Base-by-base conservation (phyloP, 2,797 vertebrate species). In the Phataginus tricuspis region DNA sequence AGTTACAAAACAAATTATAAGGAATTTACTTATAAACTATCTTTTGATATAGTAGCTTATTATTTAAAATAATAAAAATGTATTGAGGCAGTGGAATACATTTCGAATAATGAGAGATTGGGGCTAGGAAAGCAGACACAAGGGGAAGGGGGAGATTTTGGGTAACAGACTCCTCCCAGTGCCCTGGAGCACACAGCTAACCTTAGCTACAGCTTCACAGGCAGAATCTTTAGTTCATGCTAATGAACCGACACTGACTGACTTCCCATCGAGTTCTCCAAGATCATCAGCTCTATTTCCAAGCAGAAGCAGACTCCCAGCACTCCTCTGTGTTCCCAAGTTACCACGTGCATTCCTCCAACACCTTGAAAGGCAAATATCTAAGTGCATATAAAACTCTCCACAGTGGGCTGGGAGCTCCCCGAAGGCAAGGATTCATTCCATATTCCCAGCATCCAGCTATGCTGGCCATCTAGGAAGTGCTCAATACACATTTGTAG, bases 21-120 rank as follows among this genome's bases (percentile, higher is more conserved):
- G 42, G 45, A 77, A 49, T 86, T n/a, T 59, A 74, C 72, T 82
- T 85, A 69, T 69, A 59, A 66, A 96, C 55, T 63, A 93, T 61
- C 25, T 77, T 77, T 92, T 4, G 29, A 53, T 64, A 53, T 2
- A 75, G 64, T 25, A 71, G 23, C 25, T 74, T 85, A 5, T 53
- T 92, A 51, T 80, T 77, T n/a, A 86, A 95, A 91, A 71, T 51
- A 84, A 83, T 42, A 45, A 75, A 90, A 79, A 74, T 55, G 27
- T 29, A 63, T 16, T 18, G 21, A 71, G 39, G 39, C 82, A 78
- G 74, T 59, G 31, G 11, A 69, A 66, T 85, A 68, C 42, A 55
- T 59, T 77, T 92, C 29, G 78, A 68, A 16, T 2, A 45, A n/a
- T 19, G 42, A 29, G 25, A 69, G 8, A 21, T 19, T 12, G 31